Conservation (phyloP, 2,888 invertebrate genomes). For the Morinoia aosen region DNA sequence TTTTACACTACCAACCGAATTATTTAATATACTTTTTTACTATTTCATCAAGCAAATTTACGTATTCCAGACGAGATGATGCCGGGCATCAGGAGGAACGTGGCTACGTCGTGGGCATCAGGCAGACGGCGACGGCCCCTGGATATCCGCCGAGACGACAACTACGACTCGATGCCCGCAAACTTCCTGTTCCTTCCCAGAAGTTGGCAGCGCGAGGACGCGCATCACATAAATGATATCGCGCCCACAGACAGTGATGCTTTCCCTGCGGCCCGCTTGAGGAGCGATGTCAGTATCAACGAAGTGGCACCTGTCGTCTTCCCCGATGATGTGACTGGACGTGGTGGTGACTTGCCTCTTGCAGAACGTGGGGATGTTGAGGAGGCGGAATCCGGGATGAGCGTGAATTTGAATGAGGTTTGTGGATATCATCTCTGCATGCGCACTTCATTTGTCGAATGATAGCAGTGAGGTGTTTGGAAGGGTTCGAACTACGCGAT, state of each 20-base stretch:
- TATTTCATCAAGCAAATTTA: background rate
- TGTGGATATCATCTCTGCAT: background rate
- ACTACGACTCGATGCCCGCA: background rate
- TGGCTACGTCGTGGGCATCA: background rate
- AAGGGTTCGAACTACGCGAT: too few species aligned
- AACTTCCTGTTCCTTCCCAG: background rate
- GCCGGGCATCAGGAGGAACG: background rate
- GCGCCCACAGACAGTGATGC: background rate
- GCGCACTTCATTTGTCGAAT: too few species aligned
- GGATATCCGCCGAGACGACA: background rate
- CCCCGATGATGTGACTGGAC: background rate
- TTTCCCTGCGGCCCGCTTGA: background rate
- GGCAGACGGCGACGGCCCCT: background rate
- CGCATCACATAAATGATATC: background rate
- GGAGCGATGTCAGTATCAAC: background rate
- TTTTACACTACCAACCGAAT: too few species aligned
- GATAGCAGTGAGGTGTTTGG: too few species aligned
- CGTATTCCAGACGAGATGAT: background rate
- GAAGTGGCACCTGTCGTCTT: background rate
- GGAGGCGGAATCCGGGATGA: background rate
- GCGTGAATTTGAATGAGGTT: background rate
- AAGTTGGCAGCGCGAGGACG: background rate
- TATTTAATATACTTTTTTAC: too few species aligned
- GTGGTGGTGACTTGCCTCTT: background rate
- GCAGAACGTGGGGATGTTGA: background rate